A percentile compares a stretch with the other conserved stretches of the same genome.
phyloP scores from a whole-genome alignment of 2,888 invertebrate species.

The Ctenicera cuprea region DNA sequence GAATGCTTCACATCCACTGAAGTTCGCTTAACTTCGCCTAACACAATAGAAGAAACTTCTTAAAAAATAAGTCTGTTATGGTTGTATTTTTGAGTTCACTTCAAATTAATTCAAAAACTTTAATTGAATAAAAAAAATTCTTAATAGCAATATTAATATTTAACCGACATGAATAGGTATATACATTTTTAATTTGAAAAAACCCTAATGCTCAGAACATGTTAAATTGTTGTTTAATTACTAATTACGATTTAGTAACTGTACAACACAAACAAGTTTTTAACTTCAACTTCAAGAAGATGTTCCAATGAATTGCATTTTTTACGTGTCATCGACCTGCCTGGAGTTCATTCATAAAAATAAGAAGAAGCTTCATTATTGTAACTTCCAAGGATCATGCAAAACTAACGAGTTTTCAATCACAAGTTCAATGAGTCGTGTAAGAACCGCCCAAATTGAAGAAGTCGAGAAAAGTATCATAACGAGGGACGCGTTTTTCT shows the following conservation, averaged over 20 bases:
- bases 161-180: no score
- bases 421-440: slow-evolving; percentile 6
- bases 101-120: no score
- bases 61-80: no score
- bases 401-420: slow-evolving; percentile 6
- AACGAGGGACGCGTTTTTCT: slow-evolving; percentile 13
- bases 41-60: no score
- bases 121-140: no score
- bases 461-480: neutral
- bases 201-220: no score
- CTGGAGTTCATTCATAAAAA: slow-evolving; percentile 12
- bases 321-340: slow-evolving; percentile 18
- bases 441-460: neutral
- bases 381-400: neutral
- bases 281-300: slow-evolving; percentile 6
- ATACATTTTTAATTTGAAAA: no score
- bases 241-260: slow-evolving; percentile 10
- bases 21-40: no score
- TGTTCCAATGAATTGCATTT: slow-evolving; percentile 4
- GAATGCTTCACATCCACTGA: no score
- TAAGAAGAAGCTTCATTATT: neutral
- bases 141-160: no score
- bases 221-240: neutral
- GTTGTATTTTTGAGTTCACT: no score
- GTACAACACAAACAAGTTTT: slow-evolving; percentile 16